Evolutionary conservation across 2,888 invertebrate species (phyloP).

Genomic region (Gibbula magus): DNA sequence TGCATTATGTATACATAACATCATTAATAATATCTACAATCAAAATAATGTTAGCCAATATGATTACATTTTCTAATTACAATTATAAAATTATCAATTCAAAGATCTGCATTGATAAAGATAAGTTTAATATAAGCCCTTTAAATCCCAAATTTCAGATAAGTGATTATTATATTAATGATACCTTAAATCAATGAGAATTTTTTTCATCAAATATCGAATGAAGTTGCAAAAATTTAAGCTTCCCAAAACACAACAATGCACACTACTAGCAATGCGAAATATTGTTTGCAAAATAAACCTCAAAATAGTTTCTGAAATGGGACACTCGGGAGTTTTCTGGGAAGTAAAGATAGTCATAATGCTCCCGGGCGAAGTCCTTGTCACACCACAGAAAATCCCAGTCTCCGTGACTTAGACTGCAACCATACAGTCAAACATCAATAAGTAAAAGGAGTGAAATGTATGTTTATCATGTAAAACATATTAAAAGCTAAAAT

Average conservation of each 20-base stretch:
- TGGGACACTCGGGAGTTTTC: slow-evolving; percentile 36
- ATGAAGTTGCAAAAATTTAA: not conserved
- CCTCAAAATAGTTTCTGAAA: slow-evolving; percentile 39
- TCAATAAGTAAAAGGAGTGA: too few relatives aligned
- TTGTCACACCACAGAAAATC: slow-evolving; percentile 43
- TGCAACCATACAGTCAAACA: not conserved
- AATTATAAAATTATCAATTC: too few relatives aligned
- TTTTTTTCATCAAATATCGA: not conserved
- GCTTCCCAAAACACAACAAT: not conserved
- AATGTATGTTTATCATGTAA: too few relatives aligned
- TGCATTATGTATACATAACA: too few relatives aligned
- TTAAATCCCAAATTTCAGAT: too few relatives aligned
- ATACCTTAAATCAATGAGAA: not conserved
- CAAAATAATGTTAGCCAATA: too few relatives aligned
- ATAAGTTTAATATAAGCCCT: too few relatives aligned
- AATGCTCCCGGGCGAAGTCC: slow-evolving; percentile 32
- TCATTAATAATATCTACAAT: too few relatives aligned
- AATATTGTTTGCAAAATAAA: not conserved
- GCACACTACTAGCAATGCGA: not conserved
- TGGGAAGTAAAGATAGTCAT: slow-evolving; percentile 35
- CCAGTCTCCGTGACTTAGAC: slow-evolving; percentile 34
- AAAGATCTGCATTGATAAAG: too few relatives aligned
- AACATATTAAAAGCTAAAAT: too few relatives aligned
- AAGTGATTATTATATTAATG: not conserved
- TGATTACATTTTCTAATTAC: too few relatives aligned